Evolutionary conservation across 2,113 vertebrate species (phyloP), one percentile per base, ranked within the genome.

Genomic region (Salvator merianae): DNA sequence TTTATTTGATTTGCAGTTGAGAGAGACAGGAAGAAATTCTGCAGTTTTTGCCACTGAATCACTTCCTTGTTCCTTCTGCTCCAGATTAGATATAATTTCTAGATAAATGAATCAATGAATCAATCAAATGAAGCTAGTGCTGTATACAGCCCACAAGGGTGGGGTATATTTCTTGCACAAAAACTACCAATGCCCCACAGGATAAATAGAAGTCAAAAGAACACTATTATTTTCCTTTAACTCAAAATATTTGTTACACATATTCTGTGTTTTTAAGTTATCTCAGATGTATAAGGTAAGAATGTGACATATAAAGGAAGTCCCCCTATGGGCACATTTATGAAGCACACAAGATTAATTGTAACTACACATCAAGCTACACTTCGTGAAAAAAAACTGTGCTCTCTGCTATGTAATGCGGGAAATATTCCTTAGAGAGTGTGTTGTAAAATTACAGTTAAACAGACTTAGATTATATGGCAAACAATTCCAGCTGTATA

Each of bases 121-220:
- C 3, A 5, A 26, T 53, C 47, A 81, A 77, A 84, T 18, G n/a
- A 73, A 28, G n/a, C 9, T 3, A 26, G 47, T 36, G 53, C 5
- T 68, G 74, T 32, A 83, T 66, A 59, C 55, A 20, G 18, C 14
- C 13, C 4, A 16, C 4, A 16, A 18, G 28, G 81, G 82, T 78
- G 43, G 1, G 7, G 1, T 87, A 40, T 72, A 3, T 3, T 10
- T n/a, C n/a, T 68, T 84, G 86, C 89, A 93, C 72, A 9, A 12
- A 63, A 5, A 62, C 20, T 30, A 9, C 50, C 28, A 32, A 4
- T 24, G 47, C 8, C 50, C 74, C 16, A 18, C 3, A 78, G 22
- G 10, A 62, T 36, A 77, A 3, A 2, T 83, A 87, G 8, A 90
- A 73, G n/a, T 88, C 77, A 6, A 55, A 89, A 28, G 85, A 80